Base-by-base conservation (phyloP, 2,113 vertebrate genomes). In the Hemiprocne comata region DNA sequence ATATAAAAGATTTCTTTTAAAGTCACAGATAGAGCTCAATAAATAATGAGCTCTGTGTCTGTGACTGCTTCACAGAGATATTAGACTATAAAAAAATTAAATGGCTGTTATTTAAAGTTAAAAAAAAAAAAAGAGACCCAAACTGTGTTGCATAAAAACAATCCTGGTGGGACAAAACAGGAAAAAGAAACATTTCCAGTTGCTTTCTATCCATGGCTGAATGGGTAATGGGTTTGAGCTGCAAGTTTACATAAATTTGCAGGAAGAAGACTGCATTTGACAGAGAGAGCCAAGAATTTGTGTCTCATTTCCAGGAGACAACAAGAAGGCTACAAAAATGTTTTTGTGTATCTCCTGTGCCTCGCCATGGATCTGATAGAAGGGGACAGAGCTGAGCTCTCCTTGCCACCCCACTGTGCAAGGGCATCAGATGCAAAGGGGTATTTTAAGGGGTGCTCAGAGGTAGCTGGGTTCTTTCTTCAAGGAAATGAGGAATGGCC, bases 1-100 rank as follows among this genome's bases (percentile, higher is more conserved):
- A 90, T 79, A 42, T 60, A 21, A 67, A 80, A 95, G 85, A 87
- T 94, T 94, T 85, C 94, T 90, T 82, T 85, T 71, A 53, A 89
- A 91, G 92, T 58, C 65, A 28, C 38, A 29, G 85, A 79, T 67
- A 19, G 74, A 94, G 62, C 81, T 96, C 58, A 36, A 80, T 75
- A 77, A 80, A 81, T 69, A 36, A 78, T 10, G 53, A 91, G 71
- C n/a, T 78, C 60, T 8, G 72, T 55, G 79, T 44, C 74, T 28
- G 26, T 28, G 48, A 29, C 67, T 36, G 88, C 87, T 85, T 66
- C 79, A 29, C 25, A 10, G 73, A 77, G 90, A 87, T 53, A 54
- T 4, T 13, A 36, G 53, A 55, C 58, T 69, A 31, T 46, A 50
- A 50, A n/a, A n/a, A 42, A 38, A 17, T 26, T n/a, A 73, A 51